Conservation (phyloP, 2,888 invertebrate genomes). For the Idaea aversata region DNA sequence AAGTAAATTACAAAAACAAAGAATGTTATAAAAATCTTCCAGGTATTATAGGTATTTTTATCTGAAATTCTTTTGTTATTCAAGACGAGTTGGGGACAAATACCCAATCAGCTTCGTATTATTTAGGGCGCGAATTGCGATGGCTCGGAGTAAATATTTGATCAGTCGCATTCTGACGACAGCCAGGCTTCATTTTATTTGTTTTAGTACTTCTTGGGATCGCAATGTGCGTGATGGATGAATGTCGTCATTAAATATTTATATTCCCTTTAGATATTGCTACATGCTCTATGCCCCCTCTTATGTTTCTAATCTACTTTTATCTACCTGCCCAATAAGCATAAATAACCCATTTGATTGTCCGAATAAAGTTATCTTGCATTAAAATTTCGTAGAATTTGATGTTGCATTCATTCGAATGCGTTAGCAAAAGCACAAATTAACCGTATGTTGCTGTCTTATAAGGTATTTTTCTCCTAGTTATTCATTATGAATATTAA, state of each 20-base stretch:
- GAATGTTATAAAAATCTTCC: neutral
- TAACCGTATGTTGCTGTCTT: too few relatives aligned
- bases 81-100: slow-evolving; percentile 32
- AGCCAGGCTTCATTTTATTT: slow-evolving; percentile 29
- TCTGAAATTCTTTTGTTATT: slow-evolving; percentile 29
- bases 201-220: slow-evolving; percentile 22
- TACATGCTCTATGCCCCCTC: too few relatives aligned
- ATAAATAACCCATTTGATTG: too few relatives aligned
- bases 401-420: too few relatives aligned
- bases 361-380: too few relatives aligned
- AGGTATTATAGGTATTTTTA: slow-evolving; percentile 14
- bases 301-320: too few relatives aligned
- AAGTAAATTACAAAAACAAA: neutral
- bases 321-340: too few relatives aligned
- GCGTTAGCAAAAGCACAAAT: too few relatives aligned
- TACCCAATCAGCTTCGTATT: slow-evolving; percentile 38
- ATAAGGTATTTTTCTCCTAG: too few relatives aligned
- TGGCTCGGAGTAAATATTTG: slow-evolving; percentile 45
- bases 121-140: slow-evolving; percentile 30
- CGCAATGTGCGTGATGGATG: slow-evolving; percentile 2
- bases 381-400: too few relatives aligned
- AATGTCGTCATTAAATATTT: neutral
- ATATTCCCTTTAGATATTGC: neutral
- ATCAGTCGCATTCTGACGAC: slow-evolving; percentile 32
- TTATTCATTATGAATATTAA: too few relatives aligned